These are phyloP conservation scores for Calliphora vomitoria DNA, from an alignment of 2,888 invertebrate genomes.

Conservation along the genomic window DNA sequence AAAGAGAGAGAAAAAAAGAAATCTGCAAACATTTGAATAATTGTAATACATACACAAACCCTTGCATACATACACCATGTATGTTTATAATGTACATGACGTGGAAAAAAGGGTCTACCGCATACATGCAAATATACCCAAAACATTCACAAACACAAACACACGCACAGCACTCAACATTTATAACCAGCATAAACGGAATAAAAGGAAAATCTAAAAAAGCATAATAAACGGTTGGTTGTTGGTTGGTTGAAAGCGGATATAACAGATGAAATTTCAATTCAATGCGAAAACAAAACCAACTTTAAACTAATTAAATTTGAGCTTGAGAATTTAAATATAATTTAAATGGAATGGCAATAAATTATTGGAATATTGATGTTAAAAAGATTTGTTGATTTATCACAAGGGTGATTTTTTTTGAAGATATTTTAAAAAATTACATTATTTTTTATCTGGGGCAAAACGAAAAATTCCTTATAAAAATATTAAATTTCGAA, in stretches of 20 bases:
- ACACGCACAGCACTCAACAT: background rate
- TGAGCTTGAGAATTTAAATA: background rate
- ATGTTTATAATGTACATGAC: constrained; percentile 46
- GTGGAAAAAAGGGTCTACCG: constrained; percentile 58
- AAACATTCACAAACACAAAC: constrained; percentile 14
- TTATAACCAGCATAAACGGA: constrained; percentile 13
- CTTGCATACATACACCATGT: background rate
- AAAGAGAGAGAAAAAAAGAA: background rate
- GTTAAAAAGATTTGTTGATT: no score
- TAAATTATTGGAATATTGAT: background rate
- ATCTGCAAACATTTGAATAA: background rate
- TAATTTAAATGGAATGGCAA: background rate
- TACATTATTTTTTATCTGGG: no score
- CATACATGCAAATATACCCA: constrained; percentile 44
- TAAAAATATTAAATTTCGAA: no score
- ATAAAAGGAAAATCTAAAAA: constrained; percentile 19
- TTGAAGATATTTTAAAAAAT: no score
- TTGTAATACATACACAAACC: background rate
- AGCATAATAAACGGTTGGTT: background rate
- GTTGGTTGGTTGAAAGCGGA: background rate
- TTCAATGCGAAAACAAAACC: background rate
- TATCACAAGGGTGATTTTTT: no score
- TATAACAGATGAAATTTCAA: constrained; percentile 1
- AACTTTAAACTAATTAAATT: background rate
- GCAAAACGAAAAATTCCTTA: no score